Conservation (phyloP, 2,797 vertebrate genomes). For the Setipinna tenuifilis region DNA sequence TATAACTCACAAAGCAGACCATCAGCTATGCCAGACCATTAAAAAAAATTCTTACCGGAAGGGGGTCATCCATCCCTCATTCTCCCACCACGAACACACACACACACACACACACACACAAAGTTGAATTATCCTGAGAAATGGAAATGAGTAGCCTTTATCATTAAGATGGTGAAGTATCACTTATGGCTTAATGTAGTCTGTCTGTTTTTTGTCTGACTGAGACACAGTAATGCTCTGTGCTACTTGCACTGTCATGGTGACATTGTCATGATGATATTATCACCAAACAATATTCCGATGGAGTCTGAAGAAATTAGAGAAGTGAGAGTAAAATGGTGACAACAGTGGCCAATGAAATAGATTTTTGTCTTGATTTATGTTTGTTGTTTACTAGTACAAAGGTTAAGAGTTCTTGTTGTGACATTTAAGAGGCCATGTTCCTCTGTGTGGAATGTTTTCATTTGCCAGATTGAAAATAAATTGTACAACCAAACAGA, state of each 20-base stretch:
- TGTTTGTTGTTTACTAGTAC: slow-evolving; percentile 1
- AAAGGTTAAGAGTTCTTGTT: slow-evolving; percentile 17
- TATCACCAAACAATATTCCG: background rate
- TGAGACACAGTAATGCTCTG: too few species aligned
- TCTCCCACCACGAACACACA: background rate
- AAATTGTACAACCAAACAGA: slow-evolving; percentile 13
- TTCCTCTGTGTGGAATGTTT: background rate
- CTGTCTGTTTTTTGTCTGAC: background rate
- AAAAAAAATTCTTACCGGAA: background rate
- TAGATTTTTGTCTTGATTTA: background rate
- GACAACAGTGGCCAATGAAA: background rate
- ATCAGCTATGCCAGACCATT: background rate
- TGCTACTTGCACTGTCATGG: too few species aligned
- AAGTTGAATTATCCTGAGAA: too few species aligned
- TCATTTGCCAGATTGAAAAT: background rate
- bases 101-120: too few species aligned
- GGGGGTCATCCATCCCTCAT: background rate
- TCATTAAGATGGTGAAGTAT: too few species aligned
- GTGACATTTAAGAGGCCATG: slow-evolving; percentile 15
- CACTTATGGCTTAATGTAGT: too few species aligned
- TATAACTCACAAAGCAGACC: background rate
- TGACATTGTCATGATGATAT: background rate
- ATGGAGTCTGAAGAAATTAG: background rate
- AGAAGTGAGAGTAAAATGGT: background rate
- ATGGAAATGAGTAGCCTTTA: too few species aligned